Evolutionary conservation across 1,140 invertebrate species (phyloP).

Genomic region (Drosophila arawakana): DNA sequence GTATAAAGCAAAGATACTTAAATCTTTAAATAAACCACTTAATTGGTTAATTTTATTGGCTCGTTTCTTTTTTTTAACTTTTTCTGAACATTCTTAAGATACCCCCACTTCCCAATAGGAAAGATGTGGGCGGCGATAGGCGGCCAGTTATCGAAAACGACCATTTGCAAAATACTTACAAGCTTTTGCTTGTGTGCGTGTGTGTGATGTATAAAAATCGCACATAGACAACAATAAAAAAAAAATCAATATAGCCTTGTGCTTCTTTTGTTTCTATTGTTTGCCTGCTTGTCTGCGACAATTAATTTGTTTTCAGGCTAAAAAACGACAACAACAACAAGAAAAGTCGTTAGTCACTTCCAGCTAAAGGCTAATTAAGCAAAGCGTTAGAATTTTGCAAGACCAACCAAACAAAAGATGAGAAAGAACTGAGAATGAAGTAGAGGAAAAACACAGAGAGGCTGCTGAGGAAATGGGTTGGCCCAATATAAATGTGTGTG

Average conservation of each 20-base stretch:
- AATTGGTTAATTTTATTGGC: too few relatives aligned
- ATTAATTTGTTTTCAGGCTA: conserved; percentile 68
- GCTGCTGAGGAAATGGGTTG: conserved; percentile 14
- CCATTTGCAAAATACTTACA: conserved; percentile 1
- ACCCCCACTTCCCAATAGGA: too few relatives aligned
- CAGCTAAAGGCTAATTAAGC: conserved; percentile 80
- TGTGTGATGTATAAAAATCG: conserved; percentile 6
- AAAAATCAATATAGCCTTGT: conserved; percentile 74
- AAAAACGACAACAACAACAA: conserved; percentile 57
- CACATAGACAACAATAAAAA: conserved; percentile 35
- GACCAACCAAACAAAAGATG: conserved; percentile 11
- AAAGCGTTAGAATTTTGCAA: conserved; percentile 75
- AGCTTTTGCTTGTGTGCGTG: not conserved
- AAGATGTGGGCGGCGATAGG: not conserved
- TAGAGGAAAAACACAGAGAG: not conserved
- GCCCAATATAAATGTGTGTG: not conserved
- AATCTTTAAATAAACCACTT: too few relatives aligned
- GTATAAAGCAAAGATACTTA: too few relatives aligned
- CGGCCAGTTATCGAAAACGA: conserved; percentile 9
- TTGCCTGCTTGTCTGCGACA: conserved; percentile 58
- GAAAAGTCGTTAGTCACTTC: conserved; percentile 78
- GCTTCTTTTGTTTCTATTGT: conserved; percentile 51
- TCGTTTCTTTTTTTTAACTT: too few relatives aligned
- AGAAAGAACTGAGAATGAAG: conserved; percentile 3
- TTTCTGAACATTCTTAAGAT: too few relatives aligned